phyloP scores from a whole-genome alignment of 2,113 vertebrate species.

The Caranx ignobilis region DNA sequence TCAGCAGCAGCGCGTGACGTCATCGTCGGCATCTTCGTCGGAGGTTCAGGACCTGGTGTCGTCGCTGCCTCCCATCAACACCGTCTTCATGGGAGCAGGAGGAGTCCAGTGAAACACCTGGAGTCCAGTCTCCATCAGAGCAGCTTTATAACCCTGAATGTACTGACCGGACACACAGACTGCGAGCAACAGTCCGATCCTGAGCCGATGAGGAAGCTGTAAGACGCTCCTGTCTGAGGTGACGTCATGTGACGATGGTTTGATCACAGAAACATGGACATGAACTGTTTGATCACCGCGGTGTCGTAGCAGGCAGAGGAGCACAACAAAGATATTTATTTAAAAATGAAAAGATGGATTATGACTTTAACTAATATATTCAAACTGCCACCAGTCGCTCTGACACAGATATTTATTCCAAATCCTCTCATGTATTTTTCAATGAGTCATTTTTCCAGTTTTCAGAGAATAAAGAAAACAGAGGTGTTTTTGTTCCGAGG shows the following conservation, averaged over 20 bases:
- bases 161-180: neutral
- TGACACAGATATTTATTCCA: neutral
- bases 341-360: slow-evolving; percentile 7
- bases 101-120: slow-evolving; percentile 85
- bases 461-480: slow-evolving; percentile 1
- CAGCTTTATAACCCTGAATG: too few species aligned
- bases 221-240: neutral
- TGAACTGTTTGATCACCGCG: neutral
- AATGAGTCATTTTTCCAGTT: slow-evolving; percentile 8
- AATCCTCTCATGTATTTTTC: slow-evolving; percentile 1
- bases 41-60: slow-evolving; percentile 89
- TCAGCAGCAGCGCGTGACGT: slow-evolving; percentile 76
- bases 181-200: slow-evolving; percentile 12
- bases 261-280: neutral
- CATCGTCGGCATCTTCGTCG: slow-evolving; percentile 67
- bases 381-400: neutral
- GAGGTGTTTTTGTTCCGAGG: slow-evolving; percentile 2
- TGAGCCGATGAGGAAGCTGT: too few species aligned
- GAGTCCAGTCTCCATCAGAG: neutral
- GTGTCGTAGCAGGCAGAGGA: neutral
- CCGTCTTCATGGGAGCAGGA: slow-evolving; percentile 94
- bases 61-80: slow-evolving; percentile 96
- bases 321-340: slow-evolving; percentile 29
- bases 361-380: too few species aligned
- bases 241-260: neutral